phyloP scores from a whole-genome alignment of 2,888 invertebrate species.

The Caenorhabditis parvicauda region DNA sequence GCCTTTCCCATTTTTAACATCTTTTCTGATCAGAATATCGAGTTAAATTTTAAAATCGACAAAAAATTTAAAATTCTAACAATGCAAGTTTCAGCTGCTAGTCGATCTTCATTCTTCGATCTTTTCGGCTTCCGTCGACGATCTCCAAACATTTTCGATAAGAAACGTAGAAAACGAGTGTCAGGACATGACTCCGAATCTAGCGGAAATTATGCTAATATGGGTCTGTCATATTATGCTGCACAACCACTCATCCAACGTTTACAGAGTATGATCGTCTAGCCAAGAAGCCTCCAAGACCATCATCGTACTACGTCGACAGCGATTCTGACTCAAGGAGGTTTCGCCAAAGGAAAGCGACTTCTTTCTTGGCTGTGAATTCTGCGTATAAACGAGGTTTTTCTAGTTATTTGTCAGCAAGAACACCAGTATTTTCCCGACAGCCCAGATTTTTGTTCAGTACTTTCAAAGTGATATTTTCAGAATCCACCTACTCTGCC shows the following conservation, averaged over 20 bases:
- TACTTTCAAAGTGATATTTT: no score
- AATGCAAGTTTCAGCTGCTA: constrained; percentile 48
- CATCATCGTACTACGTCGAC: constrained; percentile 38
- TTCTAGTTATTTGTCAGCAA: no score
- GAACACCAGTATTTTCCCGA: no score
- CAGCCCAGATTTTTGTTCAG: no score
- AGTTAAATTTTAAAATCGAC: no score
- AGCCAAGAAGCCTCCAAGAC: constrained; percentile 28
- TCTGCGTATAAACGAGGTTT: neutral
- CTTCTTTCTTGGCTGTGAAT: constrained; percentile 32
- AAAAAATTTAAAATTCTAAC: no score
- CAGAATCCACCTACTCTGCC: no score
- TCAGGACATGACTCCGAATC: constrained; percentile 31
- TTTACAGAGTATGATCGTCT: constrained; percentile 21
- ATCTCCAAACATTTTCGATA: constrained; percentile 22
- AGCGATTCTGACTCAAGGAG: constrained; percentile 24
- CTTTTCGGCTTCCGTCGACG: constrained; percentile 41
- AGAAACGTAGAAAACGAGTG: constrained; percentile 14
- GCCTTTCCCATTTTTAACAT: no score
- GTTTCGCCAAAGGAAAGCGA: constrained; percentile 23
- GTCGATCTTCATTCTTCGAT: constrained; percentile 56
- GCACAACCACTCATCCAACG: neutral
- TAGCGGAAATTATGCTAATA: constrained; percentile 21
- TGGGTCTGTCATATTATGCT: neutral
- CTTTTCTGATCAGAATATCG: no score